Evolutionary conservation across 2,797 vertebrate species (phyloP).

Genomic region (Poecilia wingei): DNA sequence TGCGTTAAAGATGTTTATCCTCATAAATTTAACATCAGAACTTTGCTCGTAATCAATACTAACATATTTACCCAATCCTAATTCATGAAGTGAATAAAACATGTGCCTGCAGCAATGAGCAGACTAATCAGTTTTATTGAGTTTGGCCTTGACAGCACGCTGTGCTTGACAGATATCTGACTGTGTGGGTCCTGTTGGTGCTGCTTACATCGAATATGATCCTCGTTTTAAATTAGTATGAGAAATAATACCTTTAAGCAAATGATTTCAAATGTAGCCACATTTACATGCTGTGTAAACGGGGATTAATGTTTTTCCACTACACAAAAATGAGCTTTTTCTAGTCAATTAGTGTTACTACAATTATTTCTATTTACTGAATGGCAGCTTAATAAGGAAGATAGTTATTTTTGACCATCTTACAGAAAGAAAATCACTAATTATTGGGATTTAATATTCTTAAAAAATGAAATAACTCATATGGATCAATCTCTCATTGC

Average conservation of each 20-base stretch:
- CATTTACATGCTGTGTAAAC: neutral
- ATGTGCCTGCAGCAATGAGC: slow-evolving; percentile 16
- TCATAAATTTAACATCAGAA: slow-evolving; percentile 48
- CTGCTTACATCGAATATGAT: neutral
- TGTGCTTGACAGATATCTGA: slow-evolving; percentile 16
- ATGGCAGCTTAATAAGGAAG: neutral
- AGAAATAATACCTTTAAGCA: neutral
- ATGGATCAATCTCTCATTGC: too few relatives aligned
- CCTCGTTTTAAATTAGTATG: neutral
- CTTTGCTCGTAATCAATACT: slow-evolving; percentile 40
- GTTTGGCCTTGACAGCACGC: slow-evolving; percentile 2
- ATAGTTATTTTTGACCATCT: neutral
- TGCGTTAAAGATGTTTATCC: slow-evolving; percentile 36
- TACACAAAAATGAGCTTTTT: neutral
- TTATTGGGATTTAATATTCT: neutral
- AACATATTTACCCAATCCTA: slow-evolving; percentile 32
- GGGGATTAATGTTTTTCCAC: neutral
- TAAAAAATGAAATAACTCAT: neutral
- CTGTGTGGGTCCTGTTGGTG: neutral
- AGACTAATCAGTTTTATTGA: slow-evolving; percentile 19
- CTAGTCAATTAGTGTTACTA: neutral
- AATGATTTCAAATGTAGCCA: neutral
- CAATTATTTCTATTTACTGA: neutral
- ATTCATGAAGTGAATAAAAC: slow-evolving; percentile 26
- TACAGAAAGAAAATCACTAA: neutral